A percentile compares a stretch with the other conserved stretches of the same genome.
These are phyloP conservation scores for Gymnogyps californianus DNA, from an alignment of 2,113 vertebrate genomes.

Conservation along the genomic window DNA sequence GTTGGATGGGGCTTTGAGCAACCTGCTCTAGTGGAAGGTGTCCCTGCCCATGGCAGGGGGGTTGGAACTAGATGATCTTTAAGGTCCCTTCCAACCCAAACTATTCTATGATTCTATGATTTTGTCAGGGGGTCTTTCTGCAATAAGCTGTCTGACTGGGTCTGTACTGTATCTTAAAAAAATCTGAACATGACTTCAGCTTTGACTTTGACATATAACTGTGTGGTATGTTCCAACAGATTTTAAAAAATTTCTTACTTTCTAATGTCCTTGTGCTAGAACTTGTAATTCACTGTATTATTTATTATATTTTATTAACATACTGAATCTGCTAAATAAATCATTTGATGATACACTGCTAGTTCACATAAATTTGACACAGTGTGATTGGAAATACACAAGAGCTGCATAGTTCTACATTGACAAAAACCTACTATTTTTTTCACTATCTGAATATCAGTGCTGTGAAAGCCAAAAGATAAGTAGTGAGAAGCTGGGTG, in stretches of 20 bases:
- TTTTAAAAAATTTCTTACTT: neutral
- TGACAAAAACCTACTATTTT: neutral
- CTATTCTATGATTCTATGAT: neutral
- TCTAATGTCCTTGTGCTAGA: neutral
- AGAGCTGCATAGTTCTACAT: fast-evolving
- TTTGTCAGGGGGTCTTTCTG: neutral
- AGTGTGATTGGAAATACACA: neutral
- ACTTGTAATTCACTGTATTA: neutral
- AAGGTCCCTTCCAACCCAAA: no score
- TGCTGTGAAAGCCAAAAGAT: neutral
- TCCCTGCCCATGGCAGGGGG: no score
- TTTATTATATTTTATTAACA: neutral
- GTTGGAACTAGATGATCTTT: no score
- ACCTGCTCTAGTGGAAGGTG: no score
- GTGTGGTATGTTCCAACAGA: neutral
- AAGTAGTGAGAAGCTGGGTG: neutral
- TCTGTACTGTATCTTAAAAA: neutral
- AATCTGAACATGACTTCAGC: neutral
- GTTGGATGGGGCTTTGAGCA: no score
- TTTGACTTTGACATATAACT: neutral
- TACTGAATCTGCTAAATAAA: neutral
- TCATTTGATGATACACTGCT: neutral
- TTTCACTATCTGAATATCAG: neutral
- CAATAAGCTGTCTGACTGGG: neutral
- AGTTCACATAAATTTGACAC: neutral